Base-by-base conservation (phyloP, 2,888 invertebrate species). In the Hemistola chrysoprasaria region DNA sequence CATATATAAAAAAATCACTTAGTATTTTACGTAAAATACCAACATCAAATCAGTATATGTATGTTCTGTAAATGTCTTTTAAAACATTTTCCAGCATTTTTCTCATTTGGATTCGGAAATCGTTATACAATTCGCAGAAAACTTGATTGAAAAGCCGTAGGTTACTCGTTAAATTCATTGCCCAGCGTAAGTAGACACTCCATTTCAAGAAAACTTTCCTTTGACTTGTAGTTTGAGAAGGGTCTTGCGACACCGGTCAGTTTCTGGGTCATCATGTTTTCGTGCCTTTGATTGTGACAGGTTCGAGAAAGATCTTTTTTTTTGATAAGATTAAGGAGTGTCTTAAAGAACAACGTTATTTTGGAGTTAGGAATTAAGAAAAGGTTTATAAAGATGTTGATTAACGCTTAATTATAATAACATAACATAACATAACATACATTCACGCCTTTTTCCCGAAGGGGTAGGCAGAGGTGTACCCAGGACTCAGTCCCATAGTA, bases 111-210 rank as follows among this genome's bases (percentile, higher is more conserved):
- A 10, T n/a, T 5, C 25, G 7, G 21, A 21, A 38, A 38, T 31
- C 22, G 22, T 41, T 32, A 21, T 23, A 27, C 20, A 32, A 8
- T 42, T 37, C 27, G 21, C 28, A 21, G 36, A 42, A 37, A 9
- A 23, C 8, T 11, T 42, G 42, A 42, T 42, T 42, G 24, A 11
- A 24, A 24, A 26, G 25, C 16, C 4, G 31, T 31, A 32, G 27
- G 22, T 27, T 21, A 24, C 42, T 28, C 23, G 41, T 31, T 41
- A 36, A 36, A 32, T 36, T 28, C 21, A 11, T 22, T 27, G 32
- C 1, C 42, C 42, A 42, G 6, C 6, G 6, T 29, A 30, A 23
- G 23, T 20, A 27, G 37, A 32, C 8, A 29, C 11, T 11, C 8
- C 8, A 6, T 16, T 16, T 16, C 16, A 16, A 16, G 6, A 8